Evolutionary conservation across 2,797 vertebrate genomes (phyloP).

Genomic region (Eurystomus glaucurus): DNA sequence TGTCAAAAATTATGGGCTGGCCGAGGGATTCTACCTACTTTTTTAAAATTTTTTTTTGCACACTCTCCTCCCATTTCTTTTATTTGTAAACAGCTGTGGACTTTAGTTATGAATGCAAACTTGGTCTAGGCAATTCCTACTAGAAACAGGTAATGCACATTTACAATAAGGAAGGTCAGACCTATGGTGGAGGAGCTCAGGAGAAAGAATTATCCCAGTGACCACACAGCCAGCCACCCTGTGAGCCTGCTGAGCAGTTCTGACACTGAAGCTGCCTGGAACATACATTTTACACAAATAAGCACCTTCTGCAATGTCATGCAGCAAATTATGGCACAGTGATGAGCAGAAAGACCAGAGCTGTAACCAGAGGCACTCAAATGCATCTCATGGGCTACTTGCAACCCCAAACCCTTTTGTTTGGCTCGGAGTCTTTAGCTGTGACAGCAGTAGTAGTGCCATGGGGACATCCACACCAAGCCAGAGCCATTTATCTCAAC

Average conservation of each 20-base stretch:
- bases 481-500: not conserved
- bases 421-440: not conserved
- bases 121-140: not conserved
- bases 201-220: not conserved
- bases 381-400: not conserved
- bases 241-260: not conserved
- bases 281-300: rapidly evolving
- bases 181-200: rapidly evolving
- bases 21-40: not conserved
- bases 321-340: not conserved
- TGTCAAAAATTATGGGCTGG: not conserved
- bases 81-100: not conserved
- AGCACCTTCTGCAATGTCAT: not conserved
- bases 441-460: not conserved
- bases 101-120: not conserved
- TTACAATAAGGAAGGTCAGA: not conserved
- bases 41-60: not conserved
- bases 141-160: rapidly evolving
- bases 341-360: not conserved
- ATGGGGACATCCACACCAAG: rapidly evolving
- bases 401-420: not conserved
- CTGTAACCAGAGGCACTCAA: not conserved
- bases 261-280: not conserved
- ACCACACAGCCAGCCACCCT: rapidly evolving
- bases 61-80: not conserved